A percentile compares a stretch with the other conserved stretches of the same genome.
Evolutionary conservation across 2,888 invertebrate species (phyloP).

Genomic region (Tenthredo amoena): DNA sequence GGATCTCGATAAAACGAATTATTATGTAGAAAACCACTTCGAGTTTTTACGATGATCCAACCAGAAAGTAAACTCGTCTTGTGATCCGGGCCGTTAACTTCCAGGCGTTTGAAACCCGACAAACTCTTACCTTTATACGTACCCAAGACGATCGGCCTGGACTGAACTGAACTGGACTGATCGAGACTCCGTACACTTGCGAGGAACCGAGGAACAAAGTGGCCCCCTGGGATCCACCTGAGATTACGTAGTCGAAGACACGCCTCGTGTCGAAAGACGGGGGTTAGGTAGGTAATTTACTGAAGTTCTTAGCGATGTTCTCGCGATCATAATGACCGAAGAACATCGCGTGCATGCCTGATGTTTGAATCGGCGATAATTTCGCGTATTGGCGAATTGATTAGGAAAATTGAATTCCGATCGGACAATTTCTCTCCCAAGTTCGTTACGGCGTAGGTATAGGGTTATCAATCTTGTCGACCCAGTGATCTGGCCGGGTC

Average conservation of each 20-base stretch:
- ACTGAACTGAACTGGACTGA: slow-evolving; percentile 11
- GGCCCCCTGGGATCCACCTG: slow-evolving; percentile 20
- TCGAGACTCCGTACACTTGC: not conserved
- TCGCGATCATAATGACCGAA: not conserved
- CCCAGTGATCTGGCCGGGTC: not conserved
- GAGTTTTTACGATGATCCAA: slow-evolving; percentile 31
- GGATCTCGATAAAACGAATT: slow-evolving; percentile 21
- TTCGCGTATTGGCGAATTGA: not conserved
- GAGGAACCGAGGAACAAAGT: not conserved
- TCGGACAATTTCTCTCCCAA: not conserved
- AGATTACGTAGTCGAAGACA: slow-evolving; percentile 27
- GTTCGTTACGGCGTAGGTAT: not conserved
- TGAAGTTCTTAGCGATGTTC: not conserved
- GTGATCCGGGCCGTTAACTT: slow-evolving; percentile 47
- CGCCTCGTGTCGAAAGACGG: not conserved
- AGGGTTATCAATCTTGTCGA: slow-evolving; percentile 5
- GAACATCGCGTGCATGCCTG: not conserved
- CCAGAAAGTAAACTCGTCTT: slow-evolving; percentile 48
- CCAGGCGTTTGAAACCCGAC: slow-evolving; percentile 18
- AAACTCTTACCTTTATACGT: not conserved
- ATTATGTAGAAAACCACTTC: slow-evolving; percentile 31
- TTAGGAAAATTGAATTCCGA: not conserved
- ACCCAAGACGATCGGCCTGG: not conserved
- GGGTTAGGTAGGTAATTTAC: not conserved
- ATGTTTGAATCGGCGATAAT: not conserved